Evolutionary conservation across 30 jellyfish, hydroid and myxozoan species (phyloP).

Genomic region (Pseudorhiza aurosa): DNA sequence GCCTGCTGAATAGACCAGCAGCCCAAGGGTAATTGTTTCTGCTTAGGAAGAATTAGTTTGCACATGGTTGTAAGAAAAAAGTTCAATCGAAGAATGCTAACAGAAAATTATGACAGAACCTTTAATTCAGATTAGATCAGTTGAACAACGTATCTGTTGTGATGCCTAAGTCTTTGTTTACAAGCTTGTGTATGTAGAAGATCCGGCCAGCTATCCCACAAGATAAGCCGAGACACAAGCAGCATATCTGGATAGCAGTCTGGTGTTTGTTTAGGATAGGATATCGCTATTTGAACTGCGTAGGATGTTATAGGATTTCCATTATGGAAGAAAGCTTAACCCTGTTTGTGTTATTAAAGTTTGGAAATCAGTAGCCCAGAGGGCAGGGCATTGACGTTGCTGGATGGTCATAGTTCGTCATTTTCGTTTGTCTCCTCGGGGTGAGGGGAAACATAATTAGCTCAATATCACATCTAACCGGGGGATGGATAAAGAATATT

Average conservation of each 20-base stretch:
- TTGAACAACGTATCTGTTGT: background rate
- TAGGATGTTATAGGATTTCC: no score
- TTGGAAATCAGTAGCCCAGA: no score
- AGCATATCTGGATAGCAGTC: background rate
- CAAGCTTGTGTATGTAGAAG: background rate
- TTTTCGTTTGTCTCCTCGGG: no score
- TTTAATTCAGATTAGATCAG: conserved; percentile 11
- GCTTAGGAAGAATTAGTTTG: background rate
- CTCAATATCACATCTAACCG: no score
- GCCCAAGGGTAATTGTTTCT: no score
- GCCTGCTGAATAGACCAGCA: no score
- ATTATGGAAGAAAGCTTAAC: no score
- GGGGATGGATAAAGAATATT: no score
- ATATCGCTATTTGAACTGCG: background rate
- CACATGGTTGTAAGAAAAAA: conserved; percentile 21
- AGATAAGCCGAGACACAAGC: conserved; percentile 11
- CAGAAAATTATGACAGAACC: background rate
- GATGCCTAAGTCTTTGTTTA: background rate
- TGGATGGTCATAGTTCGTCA: no score
- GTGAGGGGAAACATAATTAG: no score
- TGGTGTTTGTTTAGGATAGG: background rate
- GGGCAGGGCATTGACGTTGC: no score
- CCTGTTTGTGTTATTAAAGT: no score
- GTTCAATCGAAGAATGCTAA: background rate
- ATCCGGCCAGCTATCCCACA: conserved; percentile 5